phyloP scores from a whole-genome alignment of 2,113 vertebrate genomes.

The Lagopus muta region DNA sequence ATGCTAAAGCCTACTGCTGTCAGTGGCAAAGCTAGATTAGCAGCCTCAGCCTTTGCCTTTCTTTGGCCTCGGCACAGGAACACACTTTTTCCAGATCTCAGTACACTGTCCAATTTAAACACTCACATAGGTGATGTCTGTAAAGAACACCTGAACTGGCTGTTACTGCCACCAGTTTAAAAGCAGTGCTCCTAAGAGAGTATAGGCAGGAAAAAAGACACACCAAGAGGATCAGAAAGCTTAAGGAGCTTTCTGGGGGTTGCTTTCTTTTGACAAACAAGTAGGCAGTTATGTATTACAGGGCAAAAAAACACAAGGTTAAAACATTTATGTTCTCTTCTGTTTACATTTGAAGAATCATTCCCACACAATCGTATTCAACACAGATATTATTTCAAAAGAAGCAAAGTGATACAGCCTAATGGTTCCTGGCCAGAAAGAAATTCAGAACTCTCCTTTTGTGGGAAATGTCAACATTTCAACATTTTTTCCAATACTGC shows the following conservation, averaged over 20 bases:
- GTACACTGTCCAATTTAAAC: neutral
- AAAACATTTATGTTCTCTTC: neutral
- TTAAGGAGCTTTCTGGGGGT: neutral
- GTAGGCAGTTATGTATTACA: neutral
- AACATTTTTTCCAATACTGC: conserved; percentile 19
- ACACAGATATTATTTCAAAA: neutral
- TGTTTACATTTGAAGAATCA: neutral
- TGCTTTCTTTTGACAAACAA: neutral
- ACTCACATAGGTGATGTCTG: neutral
- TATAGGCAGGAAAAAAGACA: neutral
- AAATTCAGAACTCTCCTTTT: neutral
- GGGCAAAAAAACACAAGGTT: neutral
- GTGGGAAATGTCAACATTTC: conserved; percentile 51
- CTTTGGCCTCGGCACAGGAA: neutral
- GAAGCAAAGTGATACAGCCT: neutral
- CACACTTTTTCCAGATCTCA: neutral
- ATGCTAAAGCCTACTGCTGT: neutral
- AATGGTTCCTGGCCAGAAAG: neutral
- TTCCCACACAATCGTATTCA: neutral
- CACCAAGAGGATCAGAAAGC: neutral
- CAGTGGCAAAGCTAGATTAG: neutral
- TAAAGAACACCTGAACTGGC: neutral
- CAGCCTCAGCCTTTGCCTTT: neutral
- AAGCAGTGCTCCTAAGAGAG: neutral
- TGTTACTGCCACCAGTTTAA: neutral